Percentiles rank a stretch among this genome's conserved stretches.
Conservation (phyloP, 1,140 invertebrate species). For the Apis mellifera region Amel_HAv3.1 CM009937.2:11797001-11797500, state of each 20-base stretch:
- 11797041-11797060: too few species aligned
- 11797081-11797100: too few species aligned
- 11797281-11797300: conserved; percentile 54
- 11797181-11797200: conserved; percentile 17
- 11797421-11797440: conserved; percentile 52
- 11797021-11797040: too few species aligned
- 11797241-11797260: conserved; percentile 31
- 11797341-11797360: conserved; percentile 55
- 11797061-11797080: too few species aligned
- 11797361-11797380: conserved; percentile 58
- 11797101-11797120: too few species aligned
- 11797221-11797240: conserved; percentile 41
- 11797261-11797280: conserved; percentile 29
- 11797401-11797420: conserved; percentile 21
- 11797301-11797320: conserved; percentile 62
- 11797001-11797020: too few species aligned
- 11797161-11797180: conserved; percentile 28
- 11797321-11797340: conserved; percentile 62
- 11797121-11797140: not conserved
- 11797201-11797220: conserved; percentile 40
- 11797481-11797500: not conserved
- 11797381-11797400: conserved; percentile 63
- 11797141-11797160: not conserved
- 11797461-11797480: not conserved
- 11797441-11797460: not conserved